Evolutionary conservation across 2,797 vertebrate species (phyloP), one percentile per base, ranked within the genome.

Genomic region (Syndactyla subalaris): DNA sequence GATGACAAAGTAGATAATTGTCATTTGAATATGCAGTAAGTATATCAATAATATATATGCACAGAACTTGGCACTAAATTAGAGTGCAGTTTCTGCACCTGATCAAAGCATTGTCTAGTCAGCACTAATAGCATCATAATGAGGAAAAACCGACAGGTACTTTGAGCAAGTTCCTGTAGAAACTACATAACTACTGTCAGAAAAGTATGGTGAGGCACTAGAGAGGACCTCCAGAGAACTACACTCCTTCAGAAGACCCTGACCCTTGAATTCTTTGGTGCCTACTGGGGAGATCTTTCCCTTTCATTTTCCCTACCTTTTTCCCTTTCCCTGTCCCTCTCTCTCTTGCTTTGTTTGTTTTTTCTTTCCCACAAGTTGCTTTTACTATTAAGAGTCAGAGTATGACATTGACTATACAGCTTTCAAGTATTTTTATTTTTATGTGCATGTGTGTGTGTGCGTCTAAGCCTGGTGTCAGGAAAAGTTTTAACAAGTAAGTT

Each of bases 241-340:
- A 11, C 32, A 34, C 2, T 65, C 0, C 0, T 45, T 23, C 19
- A 2, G 13, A 26, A 63, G 12, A 61, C 1, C 3, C 29, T 59
- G 10, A 1, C 21, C 45, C 18, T 70, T 78, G 30, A 48, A 0
- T 66, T 82, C 14, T 4, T 58, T 74, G 19, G 4, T 75, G 30
- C 3, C 14, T 59, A 4, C 2, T 34, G 16, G 20, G 5, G 2
- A 34, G 10, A 38, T 2, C 10, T 77, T 65, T 38, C 27, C 10
- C 16, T 63, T 41, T 43, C 16, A 16, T 10, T 49, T 58, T 18
- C 18, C 29, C 6, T n/a, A 20, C 41, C n/a, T 8, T 15, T 30
- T 30, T 19, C 14, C 24, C 20, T 46, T n/a, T n/a, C 7, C 14
- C 9, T 46, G n/a, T n/a, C 6, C 17, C 7, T 34, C 4, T 27